A percentile compares a stretch with the other conserved stretches of the same genome.
phyloP scores from a whole-genome alignment of 1,140 invertebrate species.

The Rhopalosiphum padi region DNA sequence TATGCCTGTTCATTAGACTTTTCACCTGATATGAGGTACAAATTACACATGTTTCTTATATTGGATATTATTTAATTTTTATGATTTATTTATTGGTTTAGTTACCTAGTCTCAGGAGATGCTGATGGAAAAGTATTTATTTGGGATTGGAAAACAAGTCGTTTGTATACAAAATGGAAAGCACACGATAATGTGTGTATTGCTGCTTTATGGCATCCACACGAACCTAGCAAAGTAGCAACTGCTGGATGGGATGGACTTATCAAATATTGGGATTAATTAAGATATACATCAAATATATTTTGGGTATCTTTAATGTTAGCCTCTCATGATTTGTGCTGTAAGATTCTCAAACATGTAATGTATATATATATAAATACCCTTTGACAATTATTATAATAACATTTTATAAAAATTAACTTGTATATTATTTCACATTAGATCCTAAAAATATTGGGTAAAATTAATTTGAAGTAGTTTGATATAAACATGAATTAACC shows the following conservation, averaged over 20 bases:
- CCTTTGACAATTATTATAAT: constrained; percentile 2
- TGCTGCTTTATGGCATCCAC: constrained; percentile 94
- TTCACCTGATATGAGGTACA: constrained; percentile 96
- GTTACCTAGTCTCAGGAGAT: constrained; percentile 98
- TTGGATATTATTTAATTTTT: neutral
- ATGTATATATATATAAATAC: neutral
- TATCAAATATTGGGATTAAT: constrained; percentile 98
- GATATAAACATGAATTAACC: neutral
- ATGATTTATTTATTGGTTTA: constrained; percentile 66
- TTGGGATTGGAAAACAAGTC: constrained; percentile 99
- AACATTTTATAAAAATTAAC: neutral
- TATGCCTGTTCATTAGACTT: constrained; percentile 98
- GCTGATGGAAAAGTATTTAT: constrained; percentile 98
- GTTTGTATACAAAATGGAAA: constrained; percentile 98
- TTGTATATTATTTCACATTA: constrained; percentile 1
- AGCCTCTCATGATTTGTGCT: neutral
- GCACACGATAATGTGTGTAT: constrained; percentile 99
- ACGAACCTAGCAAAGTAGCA: constrained; percentile 95
- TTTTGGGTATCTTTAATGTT: constrained; percentile 17
- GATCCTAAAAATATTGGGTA: neutral
- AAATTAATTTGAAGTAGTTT: neutral
- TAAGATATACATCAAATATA: neutral
- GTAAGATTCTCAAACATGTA: neutral
- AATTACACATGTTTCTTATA: neutral
- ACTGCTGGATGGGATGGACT: constrained; percentile 98